These are phyloP conservation scores for Muscidifurax raptorellus DNA, from an alignment of 1,140 invertebrate species.

Conservation along the genomic window DNA sequence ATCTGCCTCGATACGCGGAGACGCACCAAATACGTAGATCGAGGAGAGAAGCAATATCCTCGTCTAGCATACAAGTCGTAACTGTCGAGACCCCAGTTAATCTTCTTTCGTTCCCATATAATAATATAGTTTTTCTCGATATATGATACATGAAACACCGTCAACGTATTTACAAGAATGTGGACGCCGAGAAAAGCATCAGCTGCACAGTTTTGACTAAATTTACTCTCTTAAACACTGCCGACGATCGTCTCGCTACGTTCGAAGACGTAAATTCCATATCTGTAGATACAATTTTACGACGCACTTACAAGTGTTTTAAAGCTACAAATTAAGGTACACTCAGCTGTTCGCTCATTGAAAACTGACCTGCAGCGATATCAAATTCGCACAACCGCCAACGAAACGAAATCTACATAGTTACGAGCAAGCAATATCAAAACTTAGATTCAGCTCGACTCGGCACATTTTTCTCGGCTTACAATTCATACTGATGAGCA, in stretches of 20 bases:
- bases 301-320: too few species aligned
- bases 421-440: too few species aligned
- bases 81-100: neutral
- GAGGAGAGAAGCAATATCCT: neutral
- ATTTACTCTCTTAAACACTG: neutral
- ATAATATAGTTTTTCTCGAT: neutral
- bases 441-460: too few species aligned
- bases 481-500: too few species aligned
- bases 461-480: too few species aligned
- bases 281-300: neutral
- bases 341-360: too few species aligned
- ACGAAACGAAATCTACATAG: too few species aligned
- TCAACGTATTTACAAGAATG: conserved; percentile 28
- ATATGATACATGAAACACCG: conserved; percentile 16
- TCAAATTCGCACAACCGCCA: too few species aligned
- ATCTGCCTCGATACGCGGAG: neutral
- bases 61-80: neutral
- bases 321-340: too few species aligned
- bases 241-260: neutral
- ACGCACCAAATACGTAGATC: neutral
- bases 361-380: too few species aligned
- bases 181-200: neutral
- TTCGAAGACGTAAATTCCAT: neutral
- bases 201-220: neutral
- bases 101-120: neutral